Conservation (phyloP, 2,113 vertebrate genomes). For the Microtus richardsoni region DNA sequence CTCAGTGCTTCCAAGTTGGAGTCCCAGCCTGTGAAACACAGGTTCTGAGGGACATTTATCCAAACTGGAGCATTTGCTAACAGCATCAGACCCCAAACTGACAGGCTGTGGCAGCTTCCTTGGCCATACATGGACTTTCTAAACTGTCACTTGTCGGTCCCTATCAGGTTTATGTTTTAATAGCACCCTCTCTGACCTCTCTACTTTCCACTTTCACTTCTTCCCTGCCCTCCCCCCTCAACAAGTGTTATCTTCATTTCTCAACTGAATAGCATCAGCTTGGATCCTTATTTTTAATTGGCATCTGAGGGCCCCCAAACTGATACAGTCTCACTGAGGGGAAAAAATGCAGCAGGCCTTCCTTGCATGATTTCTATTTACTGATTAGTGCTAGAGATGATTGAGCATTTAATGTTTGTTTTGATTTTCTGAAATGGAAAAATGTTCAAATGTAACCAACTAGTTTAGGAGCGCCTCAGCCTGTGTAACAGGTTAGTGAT, state of each 20-base stretch:
- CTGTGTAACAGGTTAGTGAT: neutral
- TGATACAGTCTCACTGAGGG: neutral
- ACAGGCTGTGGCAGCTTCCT: neutral
- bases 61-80: neutral
- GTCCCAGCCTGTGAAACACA: neutral
- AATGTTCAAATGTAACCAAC: neutral
- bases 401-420: neutral
- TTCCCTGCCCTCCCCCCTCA: too few species aligned
- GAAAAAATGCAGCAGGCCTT: neutral
- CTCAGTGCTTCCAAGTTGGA: neutral
- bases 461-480: neutral
- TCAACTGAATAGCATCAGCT: neutral
- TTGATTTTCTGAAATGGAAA: conserved; percentile 30
- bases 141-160: neutral
- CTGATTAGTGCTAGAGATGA: conserved; percentile 37
- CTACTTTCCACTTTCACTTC: neutral
- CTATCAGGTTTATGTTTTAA: neutral
- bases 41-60: neutral
- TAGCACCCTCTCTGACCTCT: neutral
- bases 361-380: conserved; percentile 44
- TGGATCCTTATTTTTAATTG: neutral
- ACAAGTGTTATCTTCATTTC: conserved; percentile 18
- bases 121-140: neutral
- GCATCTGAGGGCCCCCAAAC: neutral
- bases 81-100: neutral